These are phyloP conservation scores for Pseudois nayaur DNA, from an alignment of 2,113 vertebrate genomes.

Conservation along the genomic window DNA sequence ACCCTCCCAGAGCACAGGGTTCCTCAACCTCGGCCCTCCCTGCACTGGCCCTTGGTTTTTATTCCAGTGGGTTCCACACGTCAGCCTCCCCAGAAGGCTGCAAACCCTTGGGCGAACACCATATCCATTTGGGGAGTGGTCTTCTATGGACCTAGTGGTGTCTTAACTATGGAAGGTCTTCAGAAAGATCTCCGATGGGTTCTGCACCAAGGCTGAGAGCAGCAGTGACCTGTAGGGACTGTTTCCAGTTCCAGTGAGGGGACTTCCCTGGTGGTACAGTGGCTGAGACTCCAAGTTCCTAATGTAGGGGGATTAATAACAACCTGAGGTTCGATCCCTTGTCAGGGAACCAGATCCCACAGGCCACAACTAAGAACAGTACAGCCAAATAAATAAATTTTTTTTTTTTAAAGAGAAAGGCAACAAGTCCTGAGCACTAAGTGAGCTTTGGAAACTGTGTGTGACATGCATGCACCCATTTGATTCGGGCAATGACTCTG, in stretches of 20 bases:
- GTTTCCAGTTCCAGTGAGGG: fast-evolving
- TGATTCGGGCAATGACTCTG: fast-evolving
- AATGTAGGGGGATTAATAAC: background rate
- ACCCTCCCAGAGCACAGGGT: background rate
- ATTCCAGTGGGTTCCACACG: fast-evolving
- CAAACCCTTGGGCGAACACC: background rate
- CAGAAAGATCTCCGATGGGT: background rate
- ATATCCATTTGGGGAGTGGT: background rate
- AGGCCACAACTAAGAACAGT: background rate
- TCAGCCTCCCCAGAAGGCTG: background rate
- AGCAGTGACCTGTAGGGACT: background rate
- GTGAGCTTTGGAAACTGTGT: fast-evolving
- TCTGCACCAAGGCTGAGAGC: background rate
- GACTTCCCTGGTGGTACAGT: background rate
- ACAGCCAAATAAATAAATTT: background rate
- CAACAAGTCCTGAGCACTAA: background rate
- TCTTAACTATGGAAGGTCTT: background rate
- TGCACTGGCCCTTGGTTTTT: background rate
- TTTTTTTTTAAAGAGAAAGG: background rate
- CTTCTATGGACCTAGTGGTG: background rate
- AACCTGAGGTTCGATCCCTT: background rate
- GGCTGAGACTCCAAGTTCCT: background rate
- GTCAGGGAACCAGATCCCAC: background rate
- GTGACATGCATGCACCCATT: fast-evolving
- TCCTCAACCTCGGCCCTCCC: background rate